Evolutionary conservation across 2,113 vertebrate genomes (phyloP), one percentile per base, ranked within the genome.

Genomic region (Grallaria varia): DNA sequence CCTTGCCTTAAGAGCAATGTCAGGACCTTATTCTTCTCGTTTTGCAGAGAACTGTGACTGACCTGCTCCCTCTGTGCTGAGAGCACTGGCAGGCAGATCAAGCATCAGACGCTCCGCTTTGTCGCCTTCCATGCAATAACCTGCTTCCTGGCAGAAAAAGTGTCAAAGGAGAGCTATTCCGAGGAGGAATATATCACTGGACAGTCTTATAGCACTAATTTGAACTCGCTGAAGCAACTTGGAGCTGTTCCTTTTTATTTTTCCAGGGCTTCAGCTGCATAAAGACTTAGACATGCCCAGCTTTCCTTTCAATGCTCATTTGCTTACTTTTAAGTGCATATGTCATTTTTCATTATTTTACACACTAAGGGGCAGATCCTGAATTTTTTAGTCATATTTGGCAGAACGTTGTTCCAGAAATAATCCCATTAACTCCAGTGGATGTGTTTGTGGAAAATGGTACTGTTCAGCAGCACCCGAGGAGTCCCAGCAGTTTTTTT

Each of bases 291-390:
- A 59, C 8, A 9, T 73, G 67, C 62, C 45, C 58, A 69, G 53
- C 47, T 90, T 83, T 77, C 72, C 68, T 74, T 95, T 94, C 77
- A 80, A 2, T 44, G 72, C 21, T 90, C 42, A 81, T 94, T 90
- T 92, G 25, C 76, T 77, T 44, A 33, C 50, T 31, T 74, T 66
- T 59, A 86, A 90, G 55, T 59, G 55, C 50, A 50, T 74, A 21
- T 93, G 86, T 84, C 45, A 71, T 74, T 92, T 91, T 86, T 93
- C 68, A 86, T 86, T 77, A 83, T 69, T 94, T 83, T 84, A 12
- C 55, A 47, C 1, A 1, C 44, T 55, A 40, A 64, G 39, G 75
- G 28, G 23, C 20, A 96, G 47, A 78, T 74, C 37, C 40, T 78
- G 72, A 81, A 35, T 60, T 42, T 87, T 91, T 95, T 49, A 66